Evolutionary conservation across 23 tunicate species (phyloP), one percentile per base, ranked within the genome.

Genomic region (Ciona savignyi): DNA sequence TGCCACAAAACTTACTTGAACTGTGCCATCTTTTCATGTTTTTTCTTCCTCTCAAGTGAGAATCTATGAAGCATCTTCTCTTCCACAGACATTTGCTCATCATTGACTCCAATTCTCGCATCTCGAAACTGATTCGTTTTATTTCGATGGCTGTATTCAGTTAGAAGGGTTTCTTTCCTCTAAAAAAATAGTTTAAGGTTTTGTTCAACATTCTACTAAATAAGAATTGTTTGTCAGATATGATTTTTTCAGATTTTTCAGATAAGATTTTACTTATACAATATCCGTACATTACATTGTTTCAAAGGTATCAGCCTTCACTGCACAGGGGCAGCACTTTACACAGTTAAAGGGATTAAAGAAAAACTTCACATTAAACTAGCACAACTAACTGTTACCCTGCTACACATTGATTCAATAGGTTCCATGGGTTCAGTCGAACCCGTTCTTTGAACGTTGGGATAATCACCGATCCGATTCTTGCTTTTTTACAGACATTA

Each of bases 51-150:
- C 67, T 88, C 96, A 34, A 88, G 30, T 26, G 96, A 74, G 81
- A 81, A 88, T 66, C 97, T 42, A 74, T 83, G 77, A 29, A 91
- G 71, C 93, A 84, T 85, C 71, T 91, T 91, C 71, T 91, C 97
- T 76, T 84, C 91, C 27, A 81, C 65, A 27, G 77, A 67, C 25
- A 85, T 25, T 25, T 91, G 78, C 0, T 63, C 31, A 61, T 76
- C 67, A 61, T 65, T 68, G 2, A 32, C 82, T 20, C 97, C 97
- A 51, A 91, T 72, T 72, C 97, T 31, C 42, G 77, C 87, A 72
- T 91, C 97, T 67, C 48, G 31, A 0, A 88, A 56, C 3, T 60
- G 27, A 62, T 88, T 88, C 33, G 96, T 67, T 34, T 81, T 88
- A 61, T 77, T 71, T 27, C 81, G 76, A 22, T 82, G 75, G 32